Percentiles rank a stretch among this genome's conserved stretches.
Conservation (phyloP, 2,113 vertebrate species). For the Zeus faber region DNA sequence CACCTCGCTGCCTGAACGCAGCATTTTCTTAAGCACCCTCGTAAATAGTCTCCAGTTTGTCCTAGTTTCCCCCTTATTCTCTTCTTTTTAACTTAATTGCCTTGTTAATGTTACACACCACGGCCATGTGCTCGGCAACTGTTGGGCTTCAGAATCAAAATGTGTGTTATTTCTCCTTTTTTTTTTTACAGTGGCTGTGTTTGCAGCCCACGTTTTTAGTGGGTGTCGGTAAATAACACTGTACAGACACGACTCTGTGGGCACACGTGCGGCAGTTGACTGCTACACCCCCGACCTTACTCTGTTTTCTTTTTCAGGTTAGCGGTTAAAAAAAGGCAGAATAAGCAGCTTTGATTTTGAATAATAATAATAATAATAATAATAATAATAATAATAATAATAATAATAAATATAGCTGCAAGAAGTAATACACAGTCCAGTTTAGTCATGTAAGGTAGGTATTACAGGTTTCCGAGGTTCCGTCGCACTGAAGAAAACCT, state of each 20-base stretch:
- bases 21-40: not conserved
- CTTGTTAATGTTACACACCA: slow-evolving; percentile 22
- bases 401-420: too few species aligned
- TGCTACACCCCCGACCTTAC: slow-evolving; percentile 11
- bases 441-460: too few species aligned
- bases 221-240: slow-evolving; percentile 6
- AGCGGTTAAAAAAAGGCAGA: too few species aligned
- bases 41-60: slow-evolving; percentile 29
- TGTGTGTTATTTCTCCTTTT: too few species aligned
- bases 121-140: slow-evolving; percentile 5
- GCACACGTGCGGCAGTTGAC: not conserved
- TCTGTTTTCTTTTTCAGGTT: too few species aligned
- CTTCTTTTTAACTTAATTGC: slow-evolving; percentile 29
- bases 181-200: slow-evolving; percentile 21
- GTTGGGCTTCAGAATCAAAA: slow-evolving; percentile 12
- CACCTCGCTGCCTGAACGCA: not conserved
- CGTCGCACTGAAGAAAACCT: too few species aligned
- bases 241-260: slow-evolving; percentile 12
- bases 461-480: too few species aligned
- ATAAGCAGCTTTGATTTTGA: too few species aligned
- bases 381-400: too few species aligned
- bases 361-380: too few species aligned
- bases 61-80: not conserved
- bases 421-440: too few species aligned
- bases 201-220: slow-evolving; percentile 6